Conservation (phyloP, 2,888 invertebrate species). For the Mythimna vitellina region DNA sequence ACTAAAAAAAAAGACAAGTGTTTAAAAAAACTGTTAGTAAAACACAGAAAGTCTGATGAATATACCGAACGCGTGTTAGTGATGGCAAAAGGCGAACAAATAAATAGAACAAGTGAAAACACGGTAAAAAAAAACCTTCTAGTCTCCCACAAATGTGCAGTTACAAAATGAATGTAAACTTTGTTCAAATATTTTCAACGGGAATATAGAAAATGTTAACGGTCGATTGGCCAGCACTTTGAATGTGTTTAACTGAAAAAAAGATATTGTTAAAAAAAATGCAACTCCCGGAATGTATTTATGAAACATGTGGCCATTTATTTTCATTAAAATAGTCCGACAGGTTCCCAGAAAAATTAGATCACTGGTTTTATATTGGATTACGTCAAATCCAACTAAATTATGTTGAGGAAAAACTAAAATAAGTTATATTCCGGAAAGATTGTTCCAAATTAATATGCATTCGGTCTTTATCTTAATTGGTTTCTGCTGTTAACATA, state of each 20-base stretch:
- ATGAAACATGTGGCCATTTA: neutral
- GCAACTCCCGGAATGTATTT: neutral
- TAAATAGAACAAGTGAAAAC: slow-evolving; percentile 19
- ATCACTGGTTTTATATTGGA: neutral
- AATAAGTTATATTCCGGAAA: no score
- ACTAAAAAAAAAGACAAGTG: no score
- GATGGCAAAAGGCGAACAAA: slow-evolving; percentile 4
- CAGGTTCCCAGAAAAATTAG: neutral
- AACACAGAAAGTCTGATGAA: neutral
- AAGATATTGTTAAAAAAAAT: neutral
- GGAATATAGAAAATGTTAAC: neutral
- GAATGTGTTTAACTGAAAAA: neutral
- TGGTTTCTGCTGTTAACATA: no score
- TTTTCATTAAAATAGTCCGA: neutral
- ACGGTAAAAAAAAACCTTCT: neutral
- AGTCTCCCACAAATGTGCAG: slow-evolving; percentile 6
- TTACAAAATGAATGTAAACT: slow-evolving; percentile 17
- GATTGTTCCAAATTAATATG: no score
- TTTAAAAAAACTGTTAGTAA: neutral
- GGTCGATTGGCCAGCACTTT: slow-evolving; percentile 5
- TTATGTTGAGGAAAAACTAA: no score
- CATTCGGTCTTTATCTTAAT: no score
- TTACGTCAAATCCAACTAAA: neutral
- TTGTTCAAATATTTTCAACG: slow-evolving; percentile 23
- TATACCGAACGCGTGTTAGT: slow-evolving; percentile 15